Base-by-base conservation (phyloP, 2,888 invertebrate genomes). In the Nephrotoma guestfalica region DNA sequence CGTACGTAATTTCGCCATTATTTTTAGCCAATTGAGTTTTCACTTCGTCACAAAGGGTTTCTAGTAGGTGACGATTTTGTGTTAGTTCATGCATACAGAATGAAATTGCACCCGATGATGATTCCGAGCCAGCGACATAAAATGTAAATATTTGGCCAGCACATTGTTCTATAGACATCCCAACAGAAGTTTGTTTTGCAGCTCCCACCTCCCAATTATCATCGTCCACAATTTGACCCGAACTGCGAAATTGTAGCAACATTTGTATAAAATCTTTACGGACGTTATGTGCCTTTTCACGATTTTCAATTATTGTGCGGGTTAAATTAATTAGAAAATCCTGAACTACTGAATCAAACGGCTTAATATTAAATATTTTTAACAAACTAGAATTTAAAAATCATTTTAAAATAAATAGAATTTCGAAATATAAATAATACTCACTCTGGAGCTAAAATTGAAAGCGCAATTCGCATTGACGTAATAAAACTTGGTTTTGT, bases 241-340 rank as follows among this genome's bases (percentile, higher is more conserved):
- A 89, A 51, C 92, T 92, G 15, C 91, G 90, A 40, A 93, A 88
- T 71, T 92, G 91, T 86, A 93, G 91, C 51, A 93, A 88, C 86
- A 92, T 88, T 88, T 93, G 92, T 88, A 93, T 89, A 87, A 93
- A 89, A 88, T 93, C 93, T 87, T 91, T 91, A 7, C 92, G 89
- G 1, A 89, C 88, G 4, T 91, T 89, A 57, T 92, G 91, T 41
- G 91, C 89, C 3, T 89, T 86, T 88, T 92, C 91, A n/a, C 93
- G 90, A 86, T 90, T 90, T 41, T 90, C 89, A 6, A 93, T 90
- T 13, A 92, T 91, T 6, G 89, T 89, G n/a, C 90, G 89, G 6
- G 92, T 90, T 9, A 92, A 89, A 47, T 90, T 89, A 1, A 90
- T 89, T 87, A 93, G 90, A 87, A 90, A 90, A 0, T 88, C 42